Percentiles rank a stretch among this genome's conserved stretches.
Evolutionary conservation across 2,888 invertebrate genomes (phyloP).

Genomic region (Coenonympha glycerion): DNA sequence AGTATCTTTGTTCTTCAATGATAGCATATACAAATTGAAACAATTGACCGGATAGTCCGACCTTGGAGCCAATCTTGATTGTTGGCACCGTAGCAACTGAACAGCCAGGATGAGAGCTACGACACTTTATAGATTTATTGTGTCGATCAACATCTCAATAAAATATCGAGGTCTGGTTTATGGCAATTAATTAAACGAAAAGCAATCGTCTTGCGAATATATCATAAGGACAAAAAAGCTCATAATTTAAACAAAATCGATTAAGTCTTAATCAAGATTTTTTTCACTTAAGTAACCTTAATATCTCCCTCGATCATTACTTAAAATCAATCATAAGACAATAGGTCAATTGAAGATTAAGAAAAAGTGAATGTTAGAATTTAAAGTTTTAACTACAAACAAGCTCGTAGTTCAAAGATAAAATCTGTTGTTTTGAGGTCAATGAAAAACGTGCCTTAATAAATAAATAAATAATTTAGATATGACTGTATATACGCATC

Average conservation of each 20-base stretch:
- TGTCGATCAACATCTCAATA: neutral
- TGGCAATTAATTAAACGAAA: no score
- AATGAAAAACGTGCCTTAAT: slow-evolving; percentile 6
- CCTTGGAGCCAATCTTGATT: slow-evolving; percentile 13
- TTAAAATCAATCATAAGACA: no score
- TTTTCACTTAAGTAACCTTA: no score
- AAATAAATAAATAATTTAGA: neutral
- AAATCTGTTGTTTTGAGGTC: slow-evolving; percentile 1
- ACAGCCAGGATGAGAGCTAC: neutral
- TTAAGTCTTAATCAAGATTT: no score
- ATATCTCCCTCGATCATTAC: no score
- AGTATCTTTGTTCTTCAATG: slow-evolving; percentile 3
- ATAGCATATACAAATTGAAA: slow-evolving; percentile 4
- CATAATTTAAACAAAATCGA: no score
- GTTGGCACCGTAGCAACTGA: slow-evolving; percentile 1
- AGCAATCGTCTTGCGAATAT: no score
- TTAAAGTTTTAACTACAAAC: no score
- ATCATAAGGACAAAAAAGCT: no score
- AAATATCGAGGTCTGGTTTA: neutral
- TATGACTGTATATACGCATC: slow-evolving; percentile 6
- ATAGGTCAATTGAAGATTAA: no score
- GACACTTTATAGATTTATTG: slow-evolving; percentile 3
- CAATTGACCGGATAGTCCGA: slow-evolving; percentile 9
- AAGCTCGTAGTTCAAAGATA: neutral
- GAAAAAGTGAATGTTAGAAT: no score